phyloP scores from a whole-genome alignment of 2,113 vertebrate genomes.

The Synchiropus splendidus region DNA sequence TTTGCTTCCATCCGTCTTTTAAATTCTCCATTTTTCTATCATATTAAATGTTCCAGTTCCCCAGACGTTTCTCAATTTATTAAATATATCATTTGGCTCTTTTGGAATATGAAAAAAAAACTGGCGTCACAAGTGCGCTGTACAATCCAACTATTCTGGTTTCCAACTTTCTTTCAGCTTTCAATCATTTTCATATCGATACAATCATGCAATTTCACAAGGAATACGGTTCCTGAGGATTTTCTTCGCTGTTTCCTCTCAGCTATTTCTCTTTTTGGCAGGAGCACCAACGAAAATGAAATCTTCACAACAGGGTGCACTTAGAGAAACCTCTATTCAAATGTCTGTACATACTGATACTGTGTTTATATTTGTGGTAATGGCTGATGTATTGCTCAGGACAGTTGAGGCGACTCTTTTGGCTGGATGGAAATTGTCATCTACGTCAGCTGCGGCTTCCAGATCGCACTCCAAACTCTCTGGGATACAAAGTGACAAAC shows the following conservation, averaged over 20 bases:
- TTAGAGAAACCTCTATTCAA: slow-evolving; percentile 16
- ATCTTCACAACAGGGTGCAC: slow-evolving; percentile 12
- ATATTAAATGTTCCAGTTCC: too few relatives aligned
- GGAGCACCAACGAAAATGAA: slow-evolving; percentile 20
- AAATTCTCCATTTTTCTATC: too few relatives aligned
- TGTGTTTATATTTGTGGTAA: slow-evolving; percentile 35
- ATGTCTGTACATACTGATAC: slow-evolving; percentile 3
- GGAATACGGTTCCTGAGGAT: not conserved
- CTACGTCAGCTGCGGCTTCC: slow-evolving; percentile 38
- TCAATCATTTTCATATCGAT: too few relatives aligned
- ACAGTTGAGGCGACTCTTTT: slow-evolving; percentile 25
- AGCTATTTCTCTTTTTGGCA: slow-evolving; percentile 9
- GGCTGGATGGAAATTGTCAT: slow-evolving; percentile 35
- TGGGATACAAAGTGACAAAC: not conserved
- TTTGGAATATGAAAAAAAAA: too few relatives aligned
- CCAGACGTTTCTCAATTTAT: too few relatives aligned
- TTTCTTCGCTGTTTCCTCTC: slow-evolving; percentile 12
- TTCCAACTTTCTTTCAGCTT: too few relatives aligned
- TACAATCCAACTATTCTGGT: too few relatives aligned
- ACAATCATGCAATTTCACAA: too few relatives aligned
- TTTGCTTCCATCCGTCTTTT: too few relatives aligned
- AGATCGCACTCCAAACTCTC: slow-evolving; percentile 28
- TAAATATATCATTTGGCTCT: too few relatives aligned
- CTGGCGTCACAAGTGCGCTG: too few relatives aligned
- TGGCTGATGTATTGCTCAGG: slow-evolving; percentile 35